These are phyloP conservation scores for Hydrocynus forskahlii DNA, from an alignment of 2,797 vertebrate species.

Conservation along the genomic window DNA sequence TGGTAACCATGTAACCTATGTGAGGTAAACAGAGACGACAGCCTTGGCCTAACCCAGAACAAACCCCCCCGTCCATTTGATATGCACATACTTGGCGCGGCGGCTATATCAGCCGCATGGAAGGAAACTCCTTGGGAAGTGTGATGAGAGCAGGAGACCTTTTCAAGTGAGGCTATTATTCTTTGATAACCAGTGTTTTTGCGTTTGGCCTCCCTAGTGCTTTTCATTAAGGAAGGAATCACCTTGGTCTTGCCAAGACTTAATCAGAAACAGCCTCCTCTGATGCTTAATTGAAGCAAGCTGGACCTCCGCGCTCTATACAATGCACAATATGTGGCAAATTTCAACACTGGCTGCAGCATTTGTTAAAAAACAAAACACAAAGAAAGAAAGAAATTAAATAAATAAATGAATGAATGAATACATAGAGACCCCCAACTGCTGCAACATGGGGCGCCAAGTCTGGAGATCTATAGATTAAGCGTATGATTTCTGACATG, in stretches of 20 bases:
- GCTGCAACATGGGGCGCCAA: slow-evolving; percentile 29
- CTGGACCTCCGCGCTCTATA: slow-evolving; percentile 65
- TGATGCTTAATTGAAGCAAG: slow-evolving; percentile 64
- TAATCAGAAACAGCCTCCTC: slow-evolving; percentile 64
- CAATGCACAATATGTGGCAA: slow-evolving; percentile 59
- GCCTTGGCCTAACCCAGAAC: slow-evolving; percentile 49
- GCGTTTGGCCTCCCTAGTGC: slow-evolving; percentile 59
- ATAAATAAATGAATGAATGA: too few relatives aligned
- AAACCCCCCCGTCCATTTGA: slow-evolving; percentile 53
- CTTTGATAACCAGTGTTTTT: slow-evolving; percentile 65
- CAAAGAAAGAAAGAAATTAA: too few relatives aligned
- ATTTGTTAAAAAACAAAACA: slow-evolving; percentile 35
- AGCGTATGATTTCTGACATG: slow-evolving; percentile 34
- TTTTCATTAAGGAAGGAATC: slow-evolving; percentile 69
- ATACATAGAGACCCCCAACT: background rate
- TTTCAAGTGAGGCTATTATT: slow-evolving; percentile 63
- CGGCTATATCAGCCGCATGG: slow-evolving; percentile 52
- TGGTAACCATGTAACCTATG: slow-evolving; percentile 57
- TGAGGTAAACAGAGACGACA: slow-evolving; percentile 52
- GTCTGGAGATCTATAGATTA: slow-evolving; percentile 46
- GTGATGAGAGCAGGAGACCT: slow-evolving; percentile 58
- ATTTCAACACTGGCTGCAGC: slow-evolving; percentile 52
- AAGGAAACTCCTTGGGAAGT: slow-evolving; percentile 63
- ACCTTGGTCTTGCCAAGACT: slow-evolving; percentile 65
- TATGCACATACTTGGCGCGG: slow-evolving; percentile 55